Evolutionary conservation across 2,113 vertebrate genomes (phyloP).

Genomic region (Mustelus asterias): DNA sequence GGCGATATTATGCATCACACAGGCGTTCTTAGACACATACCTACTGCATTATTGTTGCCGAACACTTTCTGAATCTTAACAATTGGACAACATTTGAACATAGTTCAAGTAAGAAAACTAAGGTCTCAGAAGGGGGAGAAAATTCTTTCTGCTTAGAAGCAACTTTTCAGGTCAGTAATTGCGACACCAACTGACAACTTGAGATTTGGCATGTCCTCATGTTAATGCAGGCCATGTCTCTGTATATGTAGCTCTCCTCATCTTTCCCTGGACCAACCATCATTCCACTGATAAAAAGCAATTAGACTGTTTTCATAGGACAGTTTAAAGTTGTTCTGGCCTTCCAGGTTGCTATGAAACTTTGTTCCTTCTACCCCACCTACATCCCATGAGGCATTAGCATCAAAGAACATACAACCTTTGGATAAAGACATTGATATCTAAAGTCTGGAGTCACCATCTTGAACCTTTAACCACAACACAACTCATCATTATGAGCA

Average conservation of each 20-base stretch:
- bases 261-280: not conserved
- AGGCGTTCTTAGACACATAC: not conserved
- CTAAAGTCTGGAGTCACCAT: not conserved
- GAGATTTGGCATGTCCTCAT: not conserved
- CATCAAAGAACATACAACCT: not conserved
- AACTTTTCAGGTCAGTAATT: conserved; percentile 1
- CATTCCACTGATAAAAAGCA: not conserved
- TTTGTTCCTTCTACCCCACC: not conserved
- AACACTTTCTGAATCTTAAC: not conserved
- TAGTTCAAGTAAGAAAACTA: not conserved
- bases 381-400: not conserved
- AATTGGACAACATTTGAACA: not conserved
- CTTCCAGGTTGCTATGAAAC: not conserved
- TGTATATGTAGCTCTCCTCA: not conserved
- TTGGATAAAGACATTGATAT: not conserved
- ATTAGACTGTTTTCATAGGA: not conserved
- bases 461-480: not conserved
- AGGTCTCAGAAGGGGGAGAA: not conserved
- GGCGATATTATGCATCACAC: not conserved
- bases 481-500: not conserved
- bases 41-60: not conserved
- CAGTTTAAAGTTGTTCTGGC: not conserved
- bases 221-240: not conserved
- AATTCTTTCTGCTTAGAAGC: not conserved
- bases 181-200: not conserved